Conservation (phyloP, 2,113 vertebrate species). For the Anas platyrhynchos region DNA sequence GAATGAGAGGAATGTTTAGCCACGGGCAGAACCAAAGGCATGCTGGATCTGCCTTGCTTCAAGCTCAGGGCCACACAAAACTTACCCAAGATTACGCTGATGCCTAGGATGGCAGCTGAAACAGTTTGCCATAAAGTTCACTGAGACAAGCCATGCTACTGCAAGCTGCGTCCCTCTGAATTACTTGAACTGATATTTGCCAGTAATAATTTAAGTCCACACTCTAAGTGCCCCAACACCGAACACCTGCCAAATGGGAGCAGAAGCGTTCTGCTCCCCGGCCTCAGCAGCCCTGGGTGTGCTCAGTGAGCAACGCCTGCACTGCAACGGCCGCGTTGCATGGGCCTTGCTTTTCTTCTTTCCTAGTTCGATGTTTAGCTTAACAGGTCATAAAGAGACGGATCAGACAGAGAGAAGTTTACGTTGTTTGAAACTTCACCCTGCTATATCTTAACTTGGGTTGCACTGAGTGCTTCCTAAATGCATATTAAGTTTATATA, state of each 20-base stretch:
- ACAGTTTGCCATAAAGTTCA: not conserved
- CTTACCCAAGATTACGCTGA: not conserved
- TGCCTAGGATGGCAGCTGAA: not conserved
- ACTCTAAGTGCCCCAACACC: not conserved
- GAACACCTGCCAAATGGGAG: not conserved
- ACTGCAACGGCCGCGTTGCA: not conserved
- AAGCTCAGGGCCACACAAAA: not conserved
- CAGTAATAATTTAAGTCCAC: not conserved
- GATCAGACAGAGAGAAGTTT: not conserved
- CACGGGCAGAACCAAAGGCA: not conserved
- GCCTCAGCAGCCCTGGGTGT: not conserved
- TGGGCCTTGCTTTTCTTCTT: not conserved
- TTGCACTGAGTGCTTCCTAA: not conserved
- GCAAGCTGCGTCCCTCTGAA: not conserved
- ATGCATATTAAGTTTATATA: not conserved
- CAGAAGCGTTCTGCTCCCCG: not conserved
- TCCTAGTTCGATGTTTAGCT: not conserved
- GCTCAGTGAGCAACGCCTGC: not conserved
- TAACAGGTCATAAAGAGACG: not conserved
- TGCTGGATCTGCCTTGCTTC: not conserved
- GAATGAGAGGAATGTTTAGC: not conserved
- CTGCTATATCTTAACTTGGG: not conserved
- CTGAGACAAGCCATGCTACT: not conserved
- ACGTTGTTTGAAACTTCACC: not conserved
- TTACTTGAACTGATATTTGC: not conserved